Evolutionary conservation across 2,797 vertebrate species (phyloP), one percentile per base, ranked within the genome.

Genomic region (Glyptemys insculpta): DNA sequence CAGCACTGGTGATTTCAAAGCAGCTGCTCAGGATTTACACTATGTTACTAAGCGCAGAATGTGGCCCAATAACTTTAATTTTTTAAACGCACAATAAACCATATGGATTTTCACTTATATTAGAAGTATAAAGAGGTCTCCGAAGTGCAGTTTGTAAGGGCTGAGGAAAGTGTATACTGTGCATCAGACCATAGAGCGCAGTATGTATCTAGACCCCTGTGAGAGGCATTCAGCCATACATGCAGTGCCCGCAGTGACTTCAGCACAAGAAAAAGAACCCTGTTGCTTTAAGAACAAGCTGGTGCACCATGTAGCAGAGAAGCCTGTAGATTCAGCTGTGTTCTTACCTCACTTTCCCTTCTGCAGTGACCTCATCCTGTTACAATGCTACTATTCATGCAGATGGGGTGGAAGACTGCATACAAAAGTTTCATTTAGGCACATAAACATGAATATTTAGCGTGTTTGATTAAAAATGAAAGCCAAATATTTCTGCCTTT

Each of bases 301-400:
- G 97, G 97, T 98, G 97, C 97, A 96, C 91, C 95, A 97, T 95
- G 97, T 90, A 96, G 98, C 96, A 97, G 94, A 93, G 94, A 97
- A 95, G 98, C 94, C 98, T 98, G 98, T 98, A 98, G 98, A 98
- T 99, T 99, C 99, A 99, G 99, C 99, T 99, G 99, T 97, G 98
- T 97, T 99, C 98, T 99, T 99, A 99, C 99, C 98, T 99, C 99
- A 99, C 99, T 98, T 98, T 99, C 98, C 98, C 98, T 98, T 98
- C 98, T 98, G 98, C 97, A 95, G 98, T 99, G 99, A 99, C 99
- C 99, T 99, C 99, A 99, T 98, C 98, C 98, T 86, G 97, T 95
- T 98, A 99, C 99, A 99, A 99, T 99, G 98, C 98, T 98, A 98
- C 99, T 98, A 99, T 99, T 99, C 99, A 99, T 99, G 98, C 98